Percentiles rank a stretch among this genome's conserved stretches.
These are phyloP conservation scores for Sturnira hondurensis DNA, from an alignment of 2,113 vertebrate genomes.

Conservation along the genomic window DNA sequence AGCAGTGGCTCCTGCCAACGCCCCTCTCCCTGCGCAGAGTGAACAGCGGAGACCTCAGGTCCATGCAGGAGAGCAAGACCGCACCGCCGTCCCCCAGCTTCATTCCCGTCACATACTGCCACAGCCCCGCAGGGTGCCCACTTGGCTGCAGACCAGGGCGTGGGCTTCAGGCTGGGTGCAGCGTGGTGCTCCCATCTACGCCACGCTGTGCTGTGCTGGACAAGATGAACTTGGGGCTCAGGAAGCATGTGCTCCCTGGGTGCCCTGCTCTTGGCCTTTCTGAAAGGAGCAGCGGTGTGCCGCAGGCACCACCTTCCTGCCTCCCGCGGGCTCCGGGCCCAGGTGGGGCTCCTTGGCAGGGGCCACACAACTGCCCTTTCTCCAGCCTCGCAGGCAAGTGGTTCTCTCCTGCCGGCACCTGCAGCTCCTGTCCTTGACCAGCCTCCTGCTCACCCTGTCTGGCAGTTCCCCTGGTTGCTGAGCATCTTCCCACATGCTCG, in stretches of 20 bases:
- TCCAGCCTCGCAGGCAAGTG: too few relatives aligned
- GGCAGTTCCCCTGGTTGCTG: not conserved
- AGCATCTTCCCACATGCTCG: not conserved
- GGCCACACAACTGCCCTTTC: too few relatives aligned
- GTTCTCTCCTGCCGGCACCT: too few relatives aligned
- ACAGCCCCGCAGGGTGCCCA: not conserved
- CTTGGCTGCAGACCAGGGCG: not conserved
- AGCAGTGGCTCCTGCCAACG: not conserved
- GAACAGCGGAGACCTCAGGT: not conserved
- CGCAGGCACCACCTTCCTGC: not conserved
- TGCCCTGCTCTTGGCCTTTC: not conserved
- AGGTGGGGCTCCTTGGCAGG: too few relatives aligned
- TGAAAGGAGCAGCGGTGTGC: not conserved
- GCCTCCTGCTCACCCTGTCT: too few relatives aligned
- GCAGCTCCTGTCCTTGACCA: too few relatives aligned
- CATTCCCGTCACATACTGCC: not conserved
- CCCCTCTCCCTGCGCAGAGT: not conserved
- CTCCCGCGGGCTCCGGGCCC: not conserved
- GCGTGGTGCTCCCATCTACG: rapidly evolving
- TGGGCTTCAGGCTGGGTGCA: rapidly evolving
- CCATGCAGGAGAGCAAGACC: too few relatives aligned
- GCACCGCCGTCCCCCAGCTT: not conserved
- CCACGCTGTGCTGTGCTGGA: not conserved
- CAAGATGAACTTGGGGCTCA: not conserved
- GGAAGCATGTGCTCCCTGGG: not conserved